Evolutionary conservation across 2,113 vertebrate genomes (phyloP).

Genomic region (Myotis yumanensis): DNA sequence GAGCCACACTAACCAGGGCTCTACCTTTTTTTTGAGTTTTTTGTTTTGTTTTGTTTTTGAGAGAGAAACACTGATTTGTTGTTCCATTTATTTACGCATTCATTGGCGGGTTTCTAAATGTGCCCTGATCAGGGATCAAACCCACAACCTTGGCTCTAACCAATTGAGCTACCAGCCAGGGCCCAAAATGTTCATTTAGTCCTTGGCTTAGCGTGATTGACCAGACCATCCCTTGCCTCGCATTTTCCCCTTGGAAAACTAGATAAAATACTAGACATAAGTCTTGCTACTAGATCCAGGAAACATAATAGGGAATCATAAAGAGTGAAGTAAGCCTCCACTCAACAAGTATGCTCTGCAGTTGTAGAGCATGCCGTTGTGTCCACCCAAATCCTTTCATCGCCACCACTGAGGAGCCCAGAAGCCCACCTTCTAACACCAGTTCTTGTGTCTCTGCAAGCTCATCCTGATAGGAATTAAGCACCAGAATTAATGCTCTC

Average conservation of each 20-base stretch:
- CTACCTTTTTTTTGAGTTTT: no score
- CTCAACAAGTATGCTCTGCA: neutral
- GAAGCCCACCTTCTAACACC: neutral
- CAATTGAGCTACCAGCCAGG: neutral
- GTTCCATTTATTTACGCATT: neutral
- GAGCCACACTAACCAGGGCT: neutral
- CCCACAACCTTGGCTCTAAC: neutral
- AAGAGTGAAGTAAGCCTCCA: neutral
- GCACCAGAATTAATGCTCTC: neutral
- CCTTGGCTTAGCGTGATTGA: neutral
- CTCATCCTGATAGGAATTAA: neutral
- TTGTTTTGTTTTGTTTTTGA: neutral
- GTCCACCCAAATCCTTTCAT: rapidly evolving
- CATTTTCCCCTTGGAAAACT: neutral
- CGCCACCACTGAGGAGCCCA: neutral
- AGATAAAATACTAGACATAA: neutral
- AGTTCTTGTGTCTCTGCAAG: neutral
- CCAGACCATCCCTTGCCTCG: neutral
- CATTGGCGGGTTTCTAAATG: neutral
- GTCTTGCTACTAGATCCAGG: neutral
- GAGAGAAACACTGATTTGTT: neutral
- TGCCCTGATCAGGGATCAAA: neutral
- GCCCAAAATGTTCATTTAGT: neutral
- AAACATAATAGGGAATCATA: neutral
- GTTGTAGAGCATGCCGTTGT: neutral